Evolutionary conservation across 2,797 vertebrate genomes (phyloP).

Genomic region (Pelobates cultripes): DNA sequence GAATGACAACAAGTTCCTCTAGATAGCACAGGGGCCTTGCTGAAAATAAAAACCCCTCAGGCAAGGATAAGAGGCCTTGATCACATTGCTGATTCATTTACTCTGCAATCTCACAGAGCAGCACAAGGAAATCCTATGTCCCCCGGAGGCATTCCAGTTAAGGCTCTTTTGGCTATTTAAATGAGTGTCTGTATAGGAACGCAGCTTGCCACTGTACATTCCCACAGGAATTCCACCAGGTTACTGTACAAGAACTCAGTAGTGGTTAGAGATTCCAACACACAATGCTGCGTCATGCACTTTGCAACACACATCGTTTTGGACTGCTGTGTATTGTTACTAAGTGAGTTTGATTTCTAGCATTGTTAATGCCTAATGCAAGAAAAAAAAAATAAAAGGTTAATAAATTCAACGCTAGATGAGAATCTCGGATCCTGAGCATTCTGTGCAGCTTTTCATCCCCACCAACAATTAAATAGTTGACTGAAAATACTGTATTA

Average conservation of each 20-base stretch:
- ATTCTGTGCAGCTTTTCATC: background rate
- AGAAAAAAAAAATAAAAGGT: background rate
- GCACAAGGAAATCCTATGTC: conserved; percentile 20
- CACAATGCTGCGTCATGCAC: conserved; percentile 51
- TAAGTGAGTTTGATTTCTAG: conserved; percentile 12
- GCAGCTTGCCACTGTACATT: conserved; percentile 21
- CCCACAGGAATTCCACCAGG: conserved; percentile 31
- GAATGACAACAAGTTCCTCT: background rate
- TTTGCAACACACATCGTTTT: conserved; percentile 15
- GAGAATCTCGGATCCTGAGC: background rate
- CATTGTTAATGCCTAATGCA: background rate
- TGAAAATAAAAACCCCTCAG: background rate
- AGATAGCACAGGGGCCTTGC: conserved; percentile 24
- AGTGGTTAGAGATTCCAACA: conserved; percentile 20
- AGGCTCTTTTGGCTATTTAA: conserved; percentile 19
- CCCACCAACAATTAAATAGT: background rate
- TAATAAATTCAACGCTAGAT: background rate
- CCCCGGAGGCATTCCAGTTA: conserved; percentile 22
- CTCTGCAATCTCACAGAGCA: conserved; percentile 17
- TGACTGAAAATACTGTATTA: background rate
- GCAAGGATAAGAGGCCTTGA: conserved; percentile 3
- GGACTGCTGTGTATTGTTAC: conserved; percentile 3
- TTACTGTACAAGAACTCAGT: conserved; percentile 38
- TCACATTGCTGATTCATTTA: conserved; percentile 42
- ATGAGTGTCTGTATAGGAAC: conserved; percentile 29